These are phyloP conservation scores for Pristis pectinata DNA, from an alignment of 2,797 vertebrate genomes.

Conservation along the genomic window DNA sequence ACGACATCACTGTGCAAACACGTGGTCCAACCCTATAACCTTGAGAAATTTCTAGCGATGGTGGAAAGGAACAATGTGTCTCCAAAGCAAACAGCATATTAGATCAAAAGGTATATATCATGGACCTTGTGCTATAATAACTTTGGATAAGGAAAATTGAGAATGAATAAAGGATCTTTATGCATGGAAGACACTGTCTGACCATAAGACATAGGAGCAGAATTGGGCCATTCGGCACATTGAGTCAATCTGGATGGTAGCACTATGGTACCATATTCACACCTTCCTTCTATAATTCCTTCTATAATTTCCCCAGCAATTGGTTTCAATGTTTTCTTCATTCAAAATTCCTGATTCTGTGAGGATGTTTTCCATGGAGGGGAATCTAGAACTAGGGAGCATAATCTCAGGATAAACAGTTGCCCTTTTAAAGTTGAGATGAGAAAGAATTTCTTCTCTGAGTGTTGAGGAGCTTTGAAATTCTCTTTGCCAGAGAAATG, in stretches of 20 bases:
- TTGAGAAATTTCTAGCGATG: not conserved
- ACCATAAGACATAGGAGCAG: too few species aligned
- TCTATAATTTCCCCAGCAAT: not conserved
- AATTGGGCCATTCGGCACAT: too few species aligned
- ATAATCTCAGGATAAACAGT: too few species aligned
- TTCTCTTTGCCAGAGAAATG: too few species aligned
- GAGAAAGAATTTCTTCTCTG: too few species aligned
- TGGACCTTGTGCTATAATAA: not conserved
- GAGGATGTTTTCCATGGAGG: too few species aligned
- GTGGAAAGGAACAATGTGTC: not conserved
- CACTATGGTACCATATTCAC: too few species aligned
- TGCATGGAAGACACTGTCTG: not conserved
- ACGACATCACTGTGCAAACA: not conserved
- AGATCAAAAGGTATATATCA: not conserved
- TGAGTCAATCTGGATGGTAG: not conserved
- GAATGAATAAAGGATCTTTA: not conserved
- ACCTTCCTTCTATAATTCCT: not conserved
- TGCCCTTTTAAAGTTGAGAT: too few species aligned
- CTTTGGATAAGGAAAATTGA: not conserved
- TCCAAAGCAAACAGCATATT: not conserved
- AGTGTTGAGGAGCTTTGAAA: too few species aligned
- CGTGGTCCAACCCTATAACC: not conserved
- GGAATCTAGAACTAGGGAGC: too few species aligned
- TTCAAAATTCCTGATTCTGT: too few species aligned
- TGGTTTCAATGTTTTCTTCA: too few species aligned